Conservation (phyloP, 2,888 invertebrate species). For the Chloroclystis v-ata region DNA sequence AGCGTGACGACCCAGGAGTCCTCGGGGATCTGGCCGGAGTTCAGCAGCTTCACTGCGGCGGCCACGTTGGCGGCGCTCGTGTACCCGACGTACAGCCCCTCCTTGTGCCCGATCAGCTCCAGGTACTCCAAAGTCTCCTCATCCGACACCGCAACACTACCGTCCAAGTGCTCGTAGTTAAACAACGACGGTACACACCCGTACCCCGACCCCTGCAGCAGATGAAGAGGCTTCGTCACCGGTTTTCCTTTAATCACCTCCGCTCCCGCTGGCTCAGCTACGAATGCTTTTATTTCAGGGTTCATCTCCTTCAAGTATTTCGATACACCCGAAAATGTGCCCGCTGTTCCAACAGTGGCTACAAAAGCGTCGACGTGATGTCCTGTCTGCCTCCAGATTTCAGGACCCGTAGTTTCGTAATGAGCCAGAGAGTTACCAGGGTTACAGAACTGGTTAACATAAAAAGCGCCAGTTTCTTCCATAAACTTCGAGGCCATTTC, state of each 20-base stretch:
- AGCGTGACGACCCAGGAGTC: slow-evolving; percentile 67
- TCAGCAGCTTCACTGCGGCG: slow-evolving; percentile 60
- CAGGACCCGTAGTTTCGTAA: slow-evolving; percentile 66
- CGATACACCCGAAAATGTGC: slow-evolving; percentile 61
- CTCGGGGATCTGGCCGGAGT: slow-evolving; percentile 55
- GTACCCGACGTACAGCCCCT: slow-evolving; percentile 67
- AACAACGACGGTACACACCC: slow-evolving; percentile 63
- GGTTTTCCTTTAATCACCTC: slow-evolving; percentile 62
- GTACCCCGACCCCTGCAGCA: slow-evolving; percentile 69
- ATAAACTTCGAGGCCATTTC: slow-evolving; percentile 49
- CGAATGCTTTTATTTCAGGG: slow-evolving; percentile 51
- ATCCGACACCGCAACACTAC: slow-evolving; percentile 58
- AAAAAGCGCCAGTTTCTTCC: slow-evolving; percentile 56
- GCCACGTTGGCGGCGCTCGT: slow-evolving; percentile 70
- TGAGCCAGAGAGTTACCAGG: slow-evolving; percentile 54
- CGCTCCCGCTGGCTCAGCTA: slow-evolving; percentile 64
- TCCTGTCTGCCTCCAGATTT: slow-evolving; percentile 70
- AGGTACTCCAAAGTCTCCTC: slow-evolving; percentile 59
- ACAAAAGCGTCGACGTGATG: slow-evolving; percentile 63
- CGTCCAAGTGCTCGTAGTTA: slow-evolving; percentile 60
- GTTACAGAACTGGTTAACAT: slow-evolving; percentile 65
- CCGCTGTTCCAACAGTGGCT: slow-evolving; percentile 65
- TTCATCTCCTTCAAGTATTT: slow-evolving; percentile 64
- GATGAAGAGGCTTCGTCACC: slow-evolving; percentile 64
- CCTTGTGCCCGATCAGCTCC: slow-evolving; percentile 57